These are phyloP conservation scores for Nasonia vitripennis DNA, from an alignment of 1,140 invertebrate species.

Conservation along the genomic window DNA sequence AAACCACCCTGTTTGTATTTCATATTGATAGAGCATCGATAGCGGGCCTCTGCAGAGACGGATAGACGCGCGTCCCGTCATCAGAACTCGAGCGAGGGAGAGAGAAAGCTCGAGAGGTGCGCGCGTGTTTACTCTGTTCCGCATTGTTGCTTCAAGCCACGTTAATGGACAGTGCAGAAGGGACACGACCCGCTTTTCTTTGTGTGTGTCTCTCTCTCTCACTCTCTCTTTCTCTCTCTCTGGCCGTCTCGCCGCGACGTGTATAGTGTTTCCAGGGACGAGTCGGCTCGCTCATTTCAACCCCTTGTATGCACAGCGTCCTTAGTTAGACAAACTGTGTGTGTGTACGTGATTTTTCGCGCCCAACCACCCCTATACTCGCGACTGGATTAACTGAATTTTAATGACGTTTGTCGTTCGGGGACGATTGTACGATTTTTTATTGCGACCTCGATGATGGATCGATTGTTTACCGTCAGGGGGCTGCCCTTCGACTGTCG, in stretches of 20 bases:
- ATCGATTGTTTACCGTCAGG: slow-evolving; percentile 17
- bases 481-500: background rate
- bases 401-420: slow-evolving; percentile 3
- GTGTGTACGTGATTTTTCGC: slow-evolving; percentile 57
- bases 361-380: background rate
- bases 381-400: slow-evolving; percentile 39
- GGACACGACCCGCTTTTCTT: slow-evolving; percentile 46
- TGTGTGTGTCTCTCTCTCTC: slow-evolving; percentile 54
- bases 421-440: slow-evolving; percentile 26
- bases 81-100: slow-evolving; percentile 11
- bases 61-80: slow-evolving; percentile 29
- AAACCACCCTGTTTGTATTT: slow-evolving; percentile 71
- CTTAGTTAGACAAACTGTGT: slow-evolving; percentile 19
- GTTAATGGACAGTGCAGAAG: slow-evolving; percentile 63
- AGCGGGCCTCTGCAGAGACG: slow-evolving; percentile 47
- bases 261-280: background rate
- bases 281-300: background rate
- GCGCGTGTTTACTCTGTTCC: slow-evolving; percentile 69
- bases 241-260: slow-evolving; percentile 15
- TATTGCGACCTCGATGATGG: slow-evolving; percentile 21
- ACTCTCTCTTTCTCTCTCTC: slow-evolving; percentile 55
- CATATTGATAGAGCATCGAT: slow-evolving; percentile 76
- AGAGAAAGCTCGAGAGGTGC: slow-evolving; percentile 53
- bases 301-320: slow-evolving; percentile 46
- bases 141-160: slow-evolving; percentile 68